Percentiles rank a stretch among this genome's conserved stretches.
Evolutionary conservation across 1,140 invertebrate genomes (phyloP).

Genomic region (Drosophila trapezifrons): DNA sequence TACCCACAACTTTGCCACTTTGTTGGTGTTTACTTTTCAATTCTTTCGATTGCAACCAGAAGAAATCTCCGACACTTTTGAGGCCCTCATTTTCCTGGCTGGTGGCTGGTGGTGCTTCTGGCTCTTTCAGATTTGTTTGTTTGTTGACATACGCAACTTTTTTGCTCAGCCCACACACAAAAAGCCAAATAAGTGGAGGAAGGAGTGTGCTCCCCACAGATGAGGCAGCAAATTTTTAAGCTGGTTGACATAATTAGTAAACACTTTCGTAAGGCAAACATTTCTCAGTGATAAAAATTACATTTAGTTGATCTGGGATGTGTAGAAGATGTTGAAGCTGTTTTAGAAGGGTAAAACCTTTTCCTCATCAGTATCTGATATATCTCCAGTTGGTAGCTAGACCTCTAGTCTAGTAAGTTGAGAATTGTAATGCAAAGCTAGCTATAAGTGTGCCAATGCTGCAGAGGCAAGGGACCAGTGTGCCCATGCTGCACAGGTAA

Average conservation of each 20-base stretch:
- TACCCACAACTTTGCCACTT: conserved; percentile 20
- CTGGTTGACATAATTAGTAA: conserved; percentile 21
- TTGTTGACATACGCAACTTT: conserved; percentile 49
- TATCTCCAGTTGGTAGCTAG: too few relatives aligned
- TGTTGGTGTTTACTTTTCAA: conserved; percentile 41
- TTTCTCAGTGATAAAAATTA: background rate
- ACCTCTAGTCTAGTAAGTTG: too few relatives aligned
- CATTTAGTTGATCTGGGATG: background rate
- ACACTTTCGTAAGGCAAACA: conserved; percentile 6
- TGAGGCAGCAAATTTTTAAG: conserved; percentile 34
- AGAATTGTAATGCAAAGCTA: too few relatives aligned
- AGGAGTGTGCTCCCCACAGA: conserved; percentile 12
- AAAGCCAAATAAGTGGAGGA: conserved; percentile 1
- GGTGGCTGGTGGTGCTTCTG: background rate
- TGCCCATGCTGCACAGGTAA: too few relatives aligned
- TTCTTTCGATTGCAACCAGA: conserved; percentile 18
- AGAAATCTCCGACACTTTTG: conserved; percentile 6
- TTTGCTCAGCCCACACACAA: conserved; percentile 32
- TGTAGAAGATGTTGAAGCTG: too few relatives aligned
- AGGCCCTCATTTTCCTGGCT: background rate
- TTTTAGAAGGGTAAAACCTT: too few relatives aligned
- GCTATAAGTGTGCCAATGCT: too few relatives aligned
- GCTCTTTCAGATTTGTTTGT: conserved; percentile 25
- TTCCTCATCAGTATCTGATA: too few relatives aligned
- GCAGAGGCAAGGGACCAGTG: too few relatives aligned